Evolutionary conservation across 2,797 vertebrate species (phyloP).

Genomic region (Semaprochilodus insignis): DNA sequence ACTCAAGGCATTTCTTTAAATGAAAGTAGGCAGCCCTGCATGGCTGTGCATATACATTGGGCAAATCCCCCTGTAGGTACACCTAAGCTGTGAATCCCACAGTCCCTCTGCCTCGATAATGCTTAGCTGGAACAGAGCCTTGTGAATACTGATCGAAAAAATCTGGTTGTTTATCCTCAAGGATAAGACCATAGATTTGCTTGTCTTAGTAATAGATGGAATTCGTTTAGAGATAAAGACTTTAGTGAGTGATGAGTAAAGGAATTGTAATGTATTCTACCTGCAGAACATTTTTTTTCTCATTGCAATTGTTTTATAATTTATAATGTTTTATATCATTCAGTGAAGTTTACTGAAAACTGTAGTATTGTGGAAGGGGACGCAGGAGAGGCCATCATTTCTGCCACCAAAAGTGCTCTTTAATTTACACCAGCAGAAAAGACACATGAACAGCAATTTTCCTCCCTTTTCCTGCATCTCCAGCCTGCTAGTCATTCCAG

Average conservation of each 20-base stretch:
- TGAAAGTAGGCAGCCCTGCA: constrained; percentile 64
- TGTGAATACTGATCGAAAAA: constrained; percentile 41
- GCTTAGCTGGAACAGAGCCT: constrained; percentile 37
- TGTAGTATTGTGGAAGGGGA: too few species aligned
- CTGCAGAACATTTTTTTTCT: background rate
- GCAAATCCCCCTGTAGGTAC: constrained; percentile 35
- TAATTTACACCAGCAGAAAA: too few species aligned
- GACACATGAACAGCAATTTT: too few species aligned
- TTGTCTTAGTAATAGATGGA: constrained; percentile 33
- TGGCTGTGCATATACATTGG: constrained; percentile 63
- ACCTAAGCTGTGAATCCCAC: constrained; percentile 52
- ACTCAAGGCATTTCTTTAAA: constrained; percentile 53
- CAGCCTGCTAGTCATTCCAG: too few species aligned
- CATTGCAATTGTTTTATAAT: background rate
- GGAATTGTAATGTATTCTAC: constrained; percentile 9
- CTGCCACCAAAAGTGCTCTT: too few species aligned
- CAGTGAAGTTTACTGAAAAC: too few species aligned
- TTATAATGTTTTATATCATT: background rate
- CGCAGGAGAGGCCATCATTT: too few species aligned
- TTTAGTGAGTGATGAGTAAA: constrained; percentile 8
- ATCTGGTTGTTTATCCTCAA: constrained; percentile 49
- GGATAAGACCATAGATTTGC: constrained; percentile 41
- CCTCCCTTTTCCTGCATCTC: too few species aligned
- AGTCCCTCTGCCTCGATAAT: constrained; percentile 53
- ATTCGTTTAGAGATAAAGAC: constrained; percentile 20